phyloP scores from a whole-genome alignment of 2,888 invertebrate species.

The Agelastica alni region DNA sequence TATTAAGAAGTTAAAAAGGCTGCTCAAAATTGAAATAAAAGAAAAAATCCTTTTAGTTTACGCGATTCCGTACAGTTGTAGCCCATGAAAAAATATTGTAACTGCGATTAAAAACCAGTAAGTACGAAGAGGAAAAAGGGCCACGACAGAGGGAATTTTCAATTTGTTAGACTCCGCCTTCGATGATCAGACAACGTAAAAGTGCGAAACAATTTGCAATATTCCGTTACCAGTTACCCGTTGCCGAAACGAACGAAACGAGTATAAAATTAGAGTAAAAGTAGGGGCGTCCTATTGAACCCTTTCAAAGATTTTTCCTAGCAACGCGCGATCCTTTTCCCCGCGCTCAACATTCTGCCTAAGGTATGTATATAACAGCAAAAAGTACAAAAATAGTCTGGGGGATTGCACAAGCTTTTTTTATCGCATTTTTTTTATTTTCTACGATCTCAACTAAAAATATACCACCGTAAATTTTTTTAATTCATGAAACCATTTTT shows the following conservation, averaged over 20 bases:
- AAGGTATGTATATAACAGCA: conserved; percentile 20
- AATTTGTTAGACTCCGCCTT: conserved; percentile 19
- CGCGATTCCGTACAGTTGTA: too few relatives aligned
- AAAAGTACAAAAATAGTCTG: conserved; percentile 10
- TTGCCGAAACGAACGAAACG: conserved; percentile 26
- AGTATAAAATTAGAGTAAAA: conserved; percentile 33
- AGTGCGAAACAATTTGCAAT: conserved; percentile 31
- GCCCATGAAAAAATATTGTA: too few relatives aligned
- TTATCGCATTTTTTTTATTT: too few relatives aligned
- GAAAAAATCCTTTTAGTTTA: too few relatives aligned
- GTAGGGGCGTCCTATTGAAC: conserved; percentile 32
- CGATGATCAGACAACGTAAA: conserved; percentile 24
- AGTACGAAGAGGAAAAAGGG: neutral
- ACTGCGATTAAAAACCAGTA: conserved; percentile 6
- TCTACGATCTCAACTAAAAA: too few relatives aligned
- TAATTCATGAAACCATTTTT: too few relatives aligned
- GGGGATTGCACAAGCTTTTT: too few relatives aligned
- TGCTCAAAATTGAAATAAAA: too few relatives aligned
- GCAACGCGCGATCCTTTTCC: conserved; percentile 28
- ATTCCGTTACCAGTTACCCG: conserved; percentile 26
- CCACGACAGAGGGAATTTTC: conserved; percentile 18
- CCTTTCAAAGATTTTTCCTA: conserved; percentile 35
- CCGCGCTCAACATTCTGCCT: conserved; percentile 15
- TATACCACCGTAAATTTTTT: too few relatives aligned
- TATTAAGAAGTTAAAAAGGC: too few relatives aligned